Conservation (phyloP, 2,888 invertebrate species). For the Pollenia amentaria region DNA sequence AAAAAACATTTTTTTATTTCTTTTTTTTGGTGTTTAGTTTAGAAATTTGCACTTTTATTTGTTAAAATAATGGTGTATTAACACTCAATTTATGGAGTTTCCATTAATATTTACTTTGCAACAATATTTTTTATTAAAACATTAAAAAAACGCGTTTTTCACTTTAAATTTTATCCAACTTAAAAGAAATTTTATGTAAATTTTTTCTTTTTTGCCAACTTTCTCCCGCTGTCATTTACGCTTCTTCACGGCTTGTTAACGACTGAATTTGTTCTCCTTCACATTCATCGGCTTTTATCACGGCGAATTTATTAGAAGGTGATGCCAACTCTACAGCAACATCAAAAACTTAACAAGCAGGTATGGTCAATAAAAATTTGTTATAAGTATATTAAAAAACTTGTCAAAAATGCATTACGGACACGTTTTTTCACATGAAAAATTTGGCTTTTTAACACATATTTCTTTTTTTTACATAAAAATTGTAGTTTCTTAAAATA, state of each 20-base stretch:
- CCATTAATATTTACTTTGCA: constrained; percentile 61
- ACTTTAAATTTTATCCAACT: constrained; percentile 52
- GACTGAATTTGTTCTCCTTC: constrained; percentile 67
- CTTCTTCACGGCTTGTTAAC: constrained; percentile 67
- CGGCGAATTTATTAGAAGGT: constrained; percentile 7
- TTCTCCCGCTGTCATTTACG: constrained; percentile 42
- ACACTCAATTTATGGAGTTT: constrained; percentile 12
- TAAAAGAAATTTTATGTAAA: neutral
- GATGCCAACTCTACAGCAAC: constrained; percentile 23
- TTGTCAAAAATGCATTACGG: no score
- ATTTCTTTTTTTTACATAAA: no score
- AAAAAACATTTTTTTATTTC: constrained; percentile 26
- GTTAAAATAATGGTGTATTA: neutral
- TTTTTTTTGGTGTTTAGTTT: constrained; percentile 58
- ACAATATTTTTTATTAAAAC: constrained; percentile 32
- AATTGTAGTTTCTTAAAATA: no score
- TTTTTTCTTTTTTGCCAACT: constrained; percentile 34
- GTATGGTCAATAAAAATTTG: no score
- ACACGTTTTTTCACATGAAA: no score
- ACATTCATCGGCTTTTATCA: constrained; percentile 59
- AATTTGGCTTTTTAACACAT: no score
- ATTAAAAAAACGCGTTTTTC: constrained; percentile 47
- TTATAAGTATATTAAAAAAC: no score
- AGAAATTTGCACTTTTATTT: constrained; percentile 68
- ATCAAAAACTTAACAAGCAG: no score